These are phyloP conservation scores for Macroramphosus scolopax DNA, from an alignment of 2,797 vertebrate genomes.

Conservation along the genomic window DNA sequence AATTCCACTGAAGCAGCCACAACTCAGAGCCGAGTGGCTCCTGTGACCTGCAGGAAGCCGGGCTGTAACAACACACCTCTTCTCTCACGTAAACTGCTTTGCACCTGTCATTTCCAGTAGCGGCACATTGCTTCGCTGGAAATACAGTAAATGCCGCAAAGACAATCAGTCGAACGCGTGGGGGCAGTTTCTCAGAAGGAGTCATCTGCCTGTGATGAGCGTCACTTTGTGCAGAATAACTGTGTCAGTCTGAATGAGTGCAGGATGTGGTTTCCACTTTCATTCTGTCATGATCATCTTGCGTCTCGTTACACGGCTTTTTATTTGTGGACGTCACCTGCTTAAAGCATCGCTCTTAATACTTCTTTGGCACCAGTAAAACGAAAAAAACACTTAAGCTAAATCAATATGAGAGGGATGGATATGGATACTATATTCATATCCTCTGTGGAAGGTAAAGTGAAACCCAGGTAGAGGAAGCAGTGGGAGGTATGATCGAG, in stretches of 20 bases:
- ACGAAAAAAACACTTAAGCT: not conserved
- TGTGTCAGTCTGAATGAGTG: conserved; percentile 39
- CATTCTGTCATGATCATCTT: conserved; percentile 12
- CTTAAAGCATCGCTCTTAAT: not conserved
- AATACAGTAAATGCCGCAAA: conserved; percentile 34
- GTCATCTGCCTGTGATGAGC: conserved; percentile 36
- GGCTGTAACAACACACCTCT: too few species aligned
- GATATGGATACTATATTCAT: not conserved
- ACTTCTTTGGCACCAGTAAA: not conserved
- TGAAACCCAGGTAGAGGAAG: conserved; percentile 26
- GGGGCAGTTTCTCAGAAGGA: conserved; percentile 48
- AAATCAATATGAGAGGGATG: not conserved
- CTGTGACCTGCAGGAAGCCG: too few species aligned
- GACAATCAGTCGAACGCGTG: conserved; percentile 18
- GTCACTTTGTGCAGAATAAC: conserved; percentile 42
- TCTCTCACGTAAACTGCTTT: not conserved
- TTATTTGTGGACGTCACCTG: too few species aligned
- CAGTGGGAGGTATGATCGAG: conserved; percentile 26
- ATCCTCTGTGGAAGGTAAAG: too few species aligned
- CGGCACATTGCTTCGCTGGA: conserved; percentile 22
- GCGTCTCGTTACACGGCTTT: not conserved
- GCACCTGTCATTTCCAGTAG: conserved; percentile 40
- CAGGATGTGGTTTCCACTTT: conserved; percentile 65
- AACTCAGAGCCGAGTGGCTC: too few species aligned
- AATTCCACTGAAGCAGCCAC: too few species aligned